Percentiles rank a stretch among this genome's conserved stretches.
Evolutionary conservation across 1,140 invertebrate species (phyloP).

Genomic region (Episyrphus balteatus): DNA sequence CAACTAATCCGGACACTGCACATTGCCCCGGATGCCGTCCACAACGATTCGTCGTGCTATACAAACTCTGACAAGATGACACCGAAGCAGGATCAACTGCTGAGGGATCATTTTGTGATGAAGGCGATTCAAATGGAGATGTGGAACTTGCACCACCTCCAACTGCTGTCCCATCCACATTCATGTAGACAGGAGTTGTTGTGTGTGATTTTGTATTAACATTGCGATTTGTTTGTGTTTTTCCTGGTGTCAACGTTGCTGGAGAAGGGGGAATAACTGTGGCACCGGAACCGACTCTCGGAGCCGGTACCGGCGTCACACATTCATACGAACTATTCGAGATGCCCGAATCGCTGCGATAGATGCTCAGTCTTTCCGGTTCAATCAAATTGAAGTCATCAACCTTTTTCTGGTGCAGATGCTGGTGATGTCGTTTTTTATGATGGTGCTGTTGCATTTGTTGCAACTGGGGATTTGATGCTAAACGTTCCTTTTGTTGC

Average conservation of each 20-base stretch:
- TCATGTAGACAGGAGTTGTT: constrained; percentile 18
- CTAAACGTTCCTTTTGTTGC: constrained; percentile 2
- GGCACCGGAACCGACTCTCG: neutral
- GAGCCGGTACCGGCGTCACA: constrained; percentile 12
- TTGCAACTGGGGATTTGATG: constrained; percentile 14
- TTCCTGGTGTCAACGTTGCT: neutral
- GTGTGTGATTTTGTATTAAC: neutral
- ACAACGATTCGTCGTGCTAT: constrained; percentile 12
- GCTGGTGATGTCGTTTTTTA: constrained; percentile 32
- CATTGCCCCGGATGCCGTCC: too few relatives aligned
- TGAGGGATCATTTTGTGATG: constrained; percentile 11
- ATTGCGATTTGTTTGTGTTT: neutral
- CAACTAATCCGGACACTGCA: too few relatives aligned
- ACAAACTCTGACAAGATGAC: constrained; percentile 14
- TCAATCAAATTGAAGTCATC: constrained; percentile 29
- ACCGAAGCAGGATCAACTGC: constrained; percentile 19
- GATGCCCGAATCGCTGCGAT: constrained; percentile 36
- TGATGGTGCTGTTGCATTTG: constrained; percentile 2
- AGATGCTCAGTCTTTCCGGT: constrained; percentile 30
- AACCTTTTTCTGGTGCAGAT: constrained; percentile 28
- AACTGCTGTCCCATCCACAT: constrained; percentile 15
- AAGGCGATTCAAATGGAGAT: constrained; percentile 6
- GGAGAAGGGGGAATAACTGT: neutral
- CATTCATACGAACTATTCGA: constrained; percentile 35
- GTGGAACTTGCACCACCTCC: constrained; percentile 2